Base-by-base conservation (phyloP, 2,113 vertebrate species). In the Grammatotria lemairii region DNA sequence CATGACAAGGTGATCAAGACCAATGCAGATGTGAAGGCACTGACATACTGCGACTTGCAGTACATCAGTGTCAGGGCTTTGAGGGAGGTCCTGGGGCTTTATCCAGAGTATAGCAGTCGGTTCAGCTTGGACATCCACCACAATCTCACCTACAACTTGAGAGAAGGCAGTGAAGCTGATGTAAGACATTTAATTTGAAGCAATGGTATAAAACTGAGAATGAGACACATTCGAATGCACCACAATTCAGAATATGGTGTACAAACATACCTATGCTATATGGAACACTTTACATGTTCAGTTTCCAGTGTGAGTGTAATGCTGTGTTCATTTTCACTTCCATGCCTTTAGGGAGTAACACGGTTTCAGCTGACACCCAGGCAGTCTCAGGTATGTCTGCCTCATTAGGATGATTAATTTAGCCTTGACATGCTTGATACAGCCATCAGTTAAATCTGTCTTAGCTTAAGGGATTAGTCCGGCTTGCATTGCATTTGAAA, bases 21-120 rank as follows among this genome's bases (percentile, higher is more conserved):
- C 63, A 98, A 98, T 0, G 98, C 98, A 0, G 98, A 99, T 0
- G 98, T 99, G 91, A 99, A 98, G 94, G 98, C 98, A 0, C 94
- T 99, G 94, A 99, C 98, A 79, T 99, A 99, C 96, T 99, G 98
- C 2, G 98, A 98, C 94, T 95, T 99, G 70, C 98, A 99, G 94
- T 96, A 98, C 94, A 97, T 99, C 57, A 97, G 97, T 49, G 95
- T 98, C 82, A 94, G 92, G 49, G 98, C 98, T n/a, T 95, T 99
- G 88, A 95, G 96, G 1, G 98, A 99, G 60, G 98, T 99, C 87
- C 96, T 99, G 17, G 95, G 95, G 26, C 97, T 99, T 63, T 99
- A 99, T 85, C 98, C 98, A 0, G 98, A 99, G 91, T 99, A 99
- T 0, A 95, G 97, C 85, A 96, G 95, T 92, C 97, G 97, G 23